phyloP scores from a whole-genome alignment of 2,797 vertebrate genomes.

The Lindbergichthys nudifrons region DNA sequence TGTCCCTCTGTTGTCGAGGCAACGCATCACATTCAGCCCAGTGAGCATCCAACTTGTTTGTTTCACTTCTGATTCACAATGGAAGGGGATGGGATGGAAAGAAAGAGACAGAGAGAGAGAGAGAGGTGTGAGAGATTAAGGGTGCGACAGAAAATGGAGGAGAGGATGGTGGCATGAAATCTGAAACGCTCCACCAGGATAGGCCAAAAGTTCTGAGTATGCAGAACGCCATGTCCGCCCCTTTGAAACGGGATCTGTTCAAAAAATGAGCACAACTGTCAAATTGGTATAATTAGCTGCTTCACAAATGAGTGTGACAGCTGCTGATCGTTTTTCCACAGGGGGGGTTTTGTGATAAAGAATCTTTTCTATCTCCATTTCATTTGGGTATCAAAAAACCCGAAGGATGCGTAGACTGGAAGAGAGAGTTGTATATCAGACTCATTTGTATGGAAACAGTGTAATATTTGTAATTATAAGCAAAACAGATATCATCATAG shows the following conservation, averaged over 20 bases:
- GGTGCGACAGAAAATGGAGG: not conserved
- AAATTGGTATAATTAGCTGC: conserved; percentile 54
- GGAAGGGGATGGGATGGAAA: conserved; percentile 26
- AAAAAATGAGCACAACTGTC: conserved; percentile 57
- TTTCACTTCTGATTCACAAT: conserved; percentile 60
- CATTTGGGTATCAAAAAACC: conserved; percentile 26
- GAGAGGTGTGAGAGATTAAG: not conserved
- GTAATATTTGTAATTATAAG: conserved; percentile 56
- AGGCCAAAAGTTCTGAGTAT: conserved; percentile 43
- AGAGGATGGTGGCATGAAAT: conserved; percentile 48
- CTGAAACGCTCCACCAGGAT: conserved; percentile 40
- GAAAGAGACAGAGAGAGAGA: conserved; percentile 7
- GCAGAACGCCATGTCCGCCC: conserved; percentile 44
- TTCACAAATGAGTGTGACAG: conserved; percentile 50
- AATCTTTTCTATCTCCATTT: not conserved
- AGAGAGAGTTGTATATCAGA: conserved; percentile 22
- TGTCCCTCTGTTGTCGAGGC: conserved; percentile 60
- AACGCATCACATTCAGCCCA: conserved; percentile 67
- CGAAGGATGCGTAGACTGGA: conserved; percentile 12
- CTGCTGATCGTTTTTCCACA: conserved; percentile 36
- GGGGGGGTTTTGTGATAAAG: conserved; percentile 2
- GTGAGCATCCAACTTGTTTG: conserved; percentile 66
- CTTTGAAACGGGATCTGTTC: conserved; percentile 49
- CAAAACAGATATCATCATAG: conserved; percentile 45
- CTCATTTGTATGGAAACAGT: conserved; percentile 51